Base-by-base conservation (phyloP, 2,113 vertebrate genomes). In the Cacatua alba region DNA sequence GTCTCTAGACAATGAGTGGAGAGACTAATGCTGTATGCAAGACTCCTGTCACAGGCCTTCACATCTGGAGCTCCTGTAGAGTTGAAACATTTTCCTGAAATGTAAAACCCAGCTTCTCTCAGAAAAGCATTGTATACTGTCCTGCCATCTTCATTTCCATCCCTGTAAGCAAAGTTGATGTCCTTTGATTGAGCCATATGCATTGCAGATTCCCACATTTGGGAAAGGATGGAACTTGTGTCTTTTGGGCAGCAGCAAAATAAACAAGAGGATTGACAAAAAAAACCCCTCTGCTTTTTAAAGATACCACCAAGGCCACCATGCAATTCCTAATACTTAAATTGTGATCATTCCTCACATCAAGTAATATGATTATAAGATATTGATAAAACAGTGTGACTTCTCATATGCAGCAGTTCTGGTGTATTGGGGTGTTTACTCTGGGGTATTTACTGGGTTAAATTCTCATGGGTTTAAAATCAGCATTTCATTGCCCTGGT, bases 211-310 rank as follows among this genome's bases (percentile, higher is more conserved):
- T 82, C 44, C 25, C 17, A 59, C 16, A 8, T 71, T 37, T 67
- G 51, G 20, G 28, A 85, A 65, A 39, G 17, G 13, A 71, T 68
- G 26, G 19, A 74, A 5, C 41, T 39, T 48, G 17, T 65, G 25
- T 71, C 29, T 62, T 84, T 71, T 41, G 24, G 10, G 53, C 33
- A 18, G 11, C 4, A 82, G 33, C 39, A 71, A 72, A 85, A 68
- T 53, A 75, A 78, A 75, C 26, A 87, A 65, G 41, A 81, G 20
- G 11, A 55, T 31, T 64, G 14, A 19, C 16, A 48, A 29, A 57
- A 88, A 69, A 2, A 1, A 7, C 3, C 12, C 13, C 24, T 18
- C 60, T 0, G 0, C 11, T 70, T 64, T 92, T 84, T 33, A 75
- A 79, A 89, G 41, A 67, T 70, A 18, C 20, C 29, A 49, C 8